Evolutionary conservation across 2,797 vertebrate genomes (phyloP).

Genomic region (Bradypus variegatus): DNA sequence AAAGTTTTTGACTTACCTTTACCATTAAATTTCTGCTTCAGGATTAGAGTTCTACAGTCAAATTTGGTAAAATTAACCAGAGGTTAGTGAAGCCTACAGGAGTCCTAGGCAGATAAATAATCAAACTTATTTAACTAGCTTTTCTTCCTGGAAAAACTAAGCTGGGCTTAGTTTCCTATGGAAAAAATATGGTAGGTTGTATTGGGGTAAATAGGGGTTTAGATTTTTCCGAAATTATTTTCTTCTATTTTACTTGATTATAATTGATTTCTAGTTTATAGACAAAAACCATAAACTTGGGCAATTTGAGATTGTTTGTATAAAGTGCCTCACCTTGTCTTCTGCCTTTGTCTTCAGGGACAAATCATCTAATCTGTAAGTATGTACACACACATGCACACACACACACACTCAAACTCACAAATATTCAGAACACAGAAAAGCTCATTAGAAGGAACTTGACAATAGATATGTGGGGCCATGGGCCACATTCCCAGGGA

Average conservation of each 20-base stretch:
- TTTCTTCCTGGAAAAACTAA: neutral
- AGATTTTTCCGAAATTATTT: neutral
- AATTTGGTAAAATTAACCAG: neutral
- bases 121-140: neutral
- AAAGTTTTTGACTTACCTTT: neutral
- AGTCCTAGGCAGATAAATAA: neutral
- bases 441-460: neutral
- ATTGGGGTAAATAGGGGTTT: neutral
- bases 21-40: neutral
- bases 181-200: neutral
- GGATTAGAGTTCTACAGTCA: neutral
- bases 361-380: neutral
- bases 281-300: neutral
- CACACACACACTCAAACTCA: neutral
- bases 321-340: neutral
- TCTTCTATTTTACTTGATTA: neutral
- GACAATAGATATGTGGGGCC: neutral
- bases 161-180: neutral
- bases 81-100: neutral
- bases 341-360: neutral
- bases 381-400: neutral
- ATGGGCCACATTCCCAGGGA: conserved; percentile 19
- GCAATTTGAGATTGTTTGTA: neutral
- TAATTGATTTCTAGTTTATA: neutral
- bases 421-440: neutral